Conservation (phyloP, 2,888 invertebrate genomes). For the Drosophila testacea region DNA sequence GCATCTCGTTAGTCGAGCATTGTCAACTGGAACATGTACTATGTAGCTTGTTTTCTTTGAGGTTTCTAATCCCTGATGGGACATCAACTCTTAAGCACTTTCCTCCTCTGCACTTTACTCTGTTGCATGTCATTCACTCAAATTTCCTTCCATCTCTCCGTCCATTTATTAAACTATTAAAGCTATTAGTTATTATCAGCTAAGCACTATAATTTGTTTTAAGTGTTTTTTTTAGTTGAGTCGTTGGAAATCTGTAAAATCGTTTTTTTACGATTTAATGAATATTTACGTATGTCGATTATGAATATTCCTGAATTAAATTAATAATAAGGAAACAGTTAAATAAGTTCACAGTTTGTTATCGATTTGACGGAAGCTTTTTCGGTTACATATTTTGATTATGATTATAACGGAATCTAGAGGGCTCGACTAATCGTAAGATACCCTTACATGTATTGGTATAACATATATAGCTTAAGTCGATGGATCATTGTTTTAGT, state of each 20-base stretch:
- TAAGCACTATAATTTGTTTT: conserved; percentile 1
- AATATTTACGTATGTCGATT: background rate
- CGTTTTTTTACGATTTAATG: background rate
- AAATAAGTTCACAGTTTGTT: background rate
- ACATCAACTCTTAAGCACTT: conserved; percentile 18
- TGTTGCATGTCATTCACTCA: conserved; percentile 1
- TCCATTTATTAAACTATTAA: conserved; percentile 20
- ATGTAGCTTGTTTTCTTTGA: conserved; percentile 14
- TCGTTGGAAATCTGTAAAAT: background rate
- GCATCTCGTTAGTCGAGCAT: conserved; percentile 1
- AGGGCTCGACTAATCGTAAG: background rate
- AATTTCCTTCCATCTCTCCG: background rate
- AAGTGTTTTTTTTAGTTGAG: conserved; percentile 4
- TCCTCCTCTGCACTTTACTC: conserved; percentile 6
- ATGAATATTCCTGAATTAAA: background rate
- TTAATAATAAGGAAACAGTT: too few species aligned
- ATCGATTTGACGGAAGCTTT: background rate
- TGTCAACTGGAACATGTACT: background rate
- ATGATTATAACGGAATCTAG: background rate
- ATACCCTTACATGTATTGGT: background rate
- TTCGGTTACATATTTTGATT: background rate
- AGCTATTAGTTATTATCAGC: conserved; percentile 7
- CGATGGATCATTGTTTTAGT: too few species aligned
- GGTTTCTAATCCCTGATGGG: conserved; percentile 19
- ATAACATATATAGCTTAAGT: too few species aligned